Conservation (phyloP, 2,888 invertebrate species). For the Automeris io region DNA sequence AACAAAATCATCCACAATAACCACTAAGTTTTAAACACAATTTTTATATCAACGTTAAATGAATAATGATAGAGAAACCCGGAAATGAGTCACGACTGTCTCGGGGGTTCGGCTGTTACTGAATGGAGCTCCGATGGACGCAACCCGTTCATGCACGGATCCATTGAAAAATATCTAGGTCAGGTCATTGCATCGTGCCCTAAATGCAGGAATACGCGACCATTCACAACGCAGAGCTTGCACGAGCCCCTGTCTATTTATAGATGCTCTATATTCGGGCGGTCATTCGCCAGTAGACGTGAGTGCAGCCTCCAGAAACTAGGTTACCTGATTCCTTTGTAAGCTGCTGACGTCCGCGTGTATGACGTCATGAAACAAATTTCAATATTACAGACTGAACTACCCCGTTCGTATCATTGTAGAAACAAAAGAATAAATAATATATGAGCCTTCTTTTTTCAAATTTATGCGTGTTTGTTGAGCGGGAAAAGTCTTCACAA, state of each 20-base stretch:
- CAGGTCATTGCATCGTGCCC: constrained; percentile 71
- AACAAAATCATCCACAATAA: neutral
- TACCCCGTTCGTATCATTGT: no score
- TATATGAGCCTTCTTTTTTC: no score
- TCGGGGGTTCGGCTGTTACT: constrained; percentile 64
- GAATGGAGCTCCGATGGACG: constrained; percentile 57
- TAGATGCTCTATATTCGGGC: constrained; percentile 72
- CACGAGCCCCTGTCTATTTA: constrained; percentile 58
- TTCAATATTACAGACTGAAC: no score
- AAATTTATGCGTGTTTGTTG: no score
- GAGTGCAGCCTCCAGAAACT: constrained; percentile 65
- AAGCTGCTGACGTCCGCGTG: constrained; percentile 48
- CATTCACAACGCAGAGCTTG: constrained; percentile 55
- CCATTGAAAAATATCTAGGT: constrained; percentile 76
- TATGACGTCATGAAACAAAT: constrained; percentile 45
- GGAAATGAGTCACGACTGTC: constrained; percentile 61
- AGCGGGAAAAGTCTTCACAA: no score
- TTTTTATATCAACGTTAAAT: no score
- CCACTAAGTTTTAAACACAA: neutral
- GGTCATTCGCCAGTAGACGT: constrained; percentile 66
- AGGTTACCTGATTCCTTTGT: constrained; percentile 72
- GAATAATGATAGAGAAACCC: constrained; percentile 27
- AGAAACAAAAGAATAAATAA: no score
- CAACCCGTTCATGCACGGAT: constrained; percentile 66
- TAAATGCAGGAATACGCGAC: constrained; percentile 55